Evolutionary conservation across 2,797 vertebrate genomes (phyloP).

Genomic region (Trachops cirrhosus): DNA sequence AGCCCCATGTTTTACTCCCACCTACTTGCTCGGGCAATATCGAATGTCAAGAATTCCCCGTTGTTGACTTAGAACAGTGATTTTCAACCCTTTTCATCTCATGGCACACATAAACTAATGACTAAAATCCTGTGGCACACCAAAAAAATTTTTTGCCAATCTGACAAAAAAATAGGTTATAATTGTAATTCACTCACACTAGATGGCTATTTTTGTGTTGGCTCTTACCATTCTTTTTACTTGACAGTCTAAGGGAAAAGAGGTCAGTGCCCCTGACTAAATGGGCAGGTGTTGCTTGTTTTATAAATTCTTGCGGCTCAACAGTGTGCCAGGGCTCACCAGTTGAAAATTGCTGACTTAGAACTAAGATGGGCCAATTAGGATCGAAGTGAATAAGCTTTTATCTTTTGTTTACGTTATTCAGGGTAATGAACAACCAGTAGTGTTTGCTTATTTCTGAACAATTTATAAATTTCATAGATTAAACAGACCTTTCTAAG

Average conservation of each 20-base stretch:
- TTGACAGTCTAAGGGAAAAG: background rate
- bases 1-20: background rate
- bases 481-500: background rate
- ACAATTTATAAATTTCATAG: background rate
- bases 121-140: background rate
- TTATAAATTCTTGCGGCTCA: background rate
- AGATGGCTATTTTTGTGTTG: background rate
- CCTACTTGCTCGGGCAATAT: background rate
- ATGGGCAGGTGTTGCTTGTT: background rate
- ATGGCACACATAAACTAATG: background rate
- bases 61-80: slow-evolving; percentile 35
- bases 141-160: background rate
- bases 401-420: slow-evolving; percentile 31
- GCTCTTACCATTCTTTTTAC: background rate
- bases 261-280: background rate
- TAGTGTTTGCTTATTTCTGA: slow-evolving; percentile 41
- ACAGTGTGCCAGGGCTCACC: too few relatives aligned
- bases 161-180: background rate
- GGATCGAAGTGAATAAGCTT: background rate
- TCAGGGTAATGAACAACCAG: background rate
- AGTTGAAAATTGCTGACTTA: slow-evolving; percentile 24
- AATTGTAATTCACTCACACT: background rate
- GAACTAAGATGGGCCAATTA: slow-evolving; percentile 40
- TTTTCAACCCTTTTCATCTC: background rate
- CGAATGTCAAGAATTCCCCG: slow-evolving; percentile 58